These are phyloP conservation scores for Adelges cooleyi DNA, from an alignment of 1,140 invertebrate species.

Conservation along the genomic window DNA sequence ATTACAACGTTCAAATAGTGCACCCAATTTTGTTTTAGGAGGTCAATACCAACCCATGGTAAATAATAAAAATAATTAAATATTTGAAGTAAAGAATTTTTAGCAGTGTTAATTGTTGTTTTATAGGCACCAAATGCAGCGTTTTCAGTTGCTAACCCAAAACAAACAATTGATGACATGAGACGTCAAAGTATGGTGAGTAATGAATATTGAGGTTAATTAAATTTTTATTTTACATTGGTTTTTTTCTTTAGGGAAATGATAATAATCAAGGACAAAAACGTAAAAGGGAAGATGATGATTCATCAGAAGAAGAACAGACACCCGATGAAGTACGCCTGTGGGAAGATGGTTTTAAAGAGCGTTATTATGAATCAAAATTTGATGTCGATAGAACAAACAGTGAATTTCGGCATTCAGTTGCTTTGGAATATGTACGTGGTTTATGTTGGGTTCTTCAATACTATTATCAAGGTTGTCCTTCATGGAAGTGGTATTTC, in stretches of 20 bases:
- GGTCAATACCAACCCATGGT: slow-evolving; percentile 29
- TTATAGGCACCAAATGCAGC: slow-evolving; percentile 5
- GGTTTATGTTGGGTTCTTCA: slow-evolving; percentile 96
- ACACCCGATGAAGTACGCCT: slow-evolving; percentile 86
- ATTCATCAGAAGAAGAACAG: slow-evolving; percentile 56
- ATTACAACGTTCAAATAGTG: slow-evolving; percentile 6
- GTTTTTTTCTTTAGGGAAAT: background rate
- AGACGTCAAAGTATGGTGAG: slow-evolving; percentile 19
- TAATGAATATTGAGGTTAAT: background rate
- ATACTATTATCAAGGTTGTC: slow-evolving; percentile 98
- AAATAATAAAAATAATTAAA: background rate
- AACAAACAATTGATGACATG: slow-evolving; percentile 16
- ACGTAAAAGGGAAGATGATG: slow-evolving; percentile 42
- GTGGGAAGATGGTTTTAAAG: slow-evolving; percentile 97
- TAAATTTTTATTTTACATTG: no score
- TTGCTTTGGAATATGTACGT: slow-evolving; percentile 85
- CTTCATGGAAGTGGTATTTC: slow-evolving; percentile 99
- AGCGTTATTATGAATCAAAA: slow-evolving; percentile 94
- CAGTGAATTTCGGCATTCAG: slow-evolving; percentile 65
- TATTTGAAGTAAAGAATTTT: no score
- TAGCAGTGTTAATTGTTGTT: background rate
- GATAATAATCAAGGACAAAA: slow-evolving; percentile 28
- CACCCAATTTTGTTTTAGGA: slow-evolving; percentile 7
- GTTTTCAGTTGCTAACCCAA: slow-evolving; percentile 19
- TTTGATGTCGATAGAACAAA: slow-evolving; percentile 78